Evolutionary conservation across 2,113 vertebrate genomes (phyloP), one percentile per base, ranked within the genome.

Genomic region (Nansenia antarctica): DNA sequence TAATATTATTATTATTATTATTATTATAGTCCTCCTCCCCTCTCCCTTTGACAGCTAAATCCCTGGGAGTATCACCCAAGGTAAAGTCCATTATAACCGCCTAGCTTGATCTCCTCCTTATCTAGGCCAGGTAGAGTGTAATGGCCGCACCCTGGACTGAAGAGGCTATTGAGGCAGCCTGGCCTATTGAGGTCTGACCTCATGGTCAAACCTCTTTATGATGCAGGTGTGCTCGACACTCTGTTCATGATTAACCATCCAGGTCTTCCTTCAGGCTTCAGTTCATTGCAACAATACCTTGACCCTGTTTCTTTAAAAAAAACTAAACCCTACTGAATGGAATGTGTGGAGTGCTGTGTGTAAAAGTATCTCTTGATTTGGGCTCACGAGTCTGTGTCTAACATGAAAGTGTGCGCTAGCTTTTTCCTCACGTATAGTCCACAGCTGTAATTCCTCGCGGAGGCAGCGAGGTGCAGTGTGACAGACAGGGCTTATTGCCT

Each of bases 391-490:
- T 66, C 9, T 62, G 35, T 27, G 66, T 27, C n/a, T 79, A 68
- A 8, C 73, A 67, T 34, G 70, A 66, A 31, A n/a, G n/a, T n/a
- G 65, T 62, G 66, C 39, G 55, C 31, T 37, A 26, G 53, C 62
- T 73, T 54, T 65, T 67, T 31, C 30, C 58, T 30, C 59, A 34
- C 7, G 29, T 59, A n/a, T n/a, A 39, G 65, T 74, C 37, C 53
- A 62, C 67, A 30, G 27, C 65, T 75, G 14, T 68, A 30, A 67
- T 72, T 73, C 63, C 15, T 61, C 2, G 9, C 34, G 53, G 62
- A n/a, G 74, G 59, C 24, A 60, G 65, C 68, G 32, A 29, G 9
- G 26, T 62, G 2, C 14, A 26, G 3, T 22, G 60, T 64, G 39
- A 72, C 34, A 69, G 53, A 35, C 52, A 8, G 62, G 26, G 30